Conservation (phyloP, 1,140 invertebrate genomes). For the Capitella teleta region DNA sequence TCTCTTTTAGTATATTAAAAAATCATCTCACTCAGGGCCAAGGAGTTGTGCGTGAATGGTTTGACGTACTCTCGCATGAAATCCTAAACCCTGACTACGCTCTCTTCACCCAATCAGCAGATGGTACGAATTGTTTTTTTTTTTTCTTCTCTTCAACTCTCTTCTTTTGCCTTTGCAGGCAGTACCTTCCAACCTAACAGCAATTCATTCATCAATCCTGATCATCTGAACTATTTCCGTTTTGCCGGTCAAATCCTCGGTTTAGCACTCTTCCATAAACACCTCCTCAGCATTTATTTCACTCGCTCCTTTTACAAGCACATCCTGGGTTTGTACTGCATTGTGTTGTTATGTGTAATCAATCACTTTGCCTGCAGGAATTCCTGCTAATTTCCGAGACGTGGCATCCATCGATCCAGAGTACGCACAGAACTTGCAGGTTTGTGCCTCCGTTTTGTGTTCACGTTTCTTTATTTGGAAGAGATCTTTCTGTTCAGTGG, state of each 20-base stretch:
- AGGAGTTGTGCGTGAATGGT: slow-evolving; percentile 87
- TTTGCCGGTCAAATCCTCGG: slow-evolving; percentile 90
- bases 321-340: slow-evolving; percentile 24
- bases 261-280: slow-evolving; percentile 45
- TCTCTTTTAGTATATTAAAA: no score
- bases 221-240: slow-evolving; percentile 93
- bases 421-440: slow-evolving; percentile 36
- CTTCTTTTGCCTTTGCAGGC: slow-evolving; percentile 19
- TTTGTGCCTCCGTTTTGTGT: slow-evolving; percentile 12
- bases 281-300: slow-evolving; percentile 32
- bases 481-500: slow-evolving; percentile 26
- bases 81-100: slow-evolving; percentile 95
- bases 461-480: slow-evolving; percentile 3
- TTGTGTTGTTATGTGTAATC: background rate
- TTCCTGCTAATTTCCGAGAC: slow-evolving; percentile 32
- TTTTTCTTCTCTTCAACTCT: slow-evolving; percentile 45
- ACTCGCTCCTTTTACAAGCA: slow-evolving; percentile 39
- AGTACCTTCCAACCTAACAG: slow-evolving; percentile 38
- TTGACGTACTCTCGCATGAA: slow-evolving; percentile 82
- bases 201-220: slow-evolving; percentile 54
- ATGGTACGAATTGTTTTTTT: slow-evolving; percentile 86
- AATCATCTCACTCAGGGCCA: slow-evolving; percentile 66
- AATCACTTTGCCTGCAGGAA: slow-evolving; percentile 16
- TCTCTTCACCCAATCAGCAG: slow-evolving; percentile 75
- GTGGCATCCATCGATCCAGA: slow-evolving; percentile 37